A percentile compares a stretch with the other conserved stretches of the same genome.
Conservation (phyloP, 2,113 vertebrate species). For the Syngnathoides biaculeatus region DNA sequence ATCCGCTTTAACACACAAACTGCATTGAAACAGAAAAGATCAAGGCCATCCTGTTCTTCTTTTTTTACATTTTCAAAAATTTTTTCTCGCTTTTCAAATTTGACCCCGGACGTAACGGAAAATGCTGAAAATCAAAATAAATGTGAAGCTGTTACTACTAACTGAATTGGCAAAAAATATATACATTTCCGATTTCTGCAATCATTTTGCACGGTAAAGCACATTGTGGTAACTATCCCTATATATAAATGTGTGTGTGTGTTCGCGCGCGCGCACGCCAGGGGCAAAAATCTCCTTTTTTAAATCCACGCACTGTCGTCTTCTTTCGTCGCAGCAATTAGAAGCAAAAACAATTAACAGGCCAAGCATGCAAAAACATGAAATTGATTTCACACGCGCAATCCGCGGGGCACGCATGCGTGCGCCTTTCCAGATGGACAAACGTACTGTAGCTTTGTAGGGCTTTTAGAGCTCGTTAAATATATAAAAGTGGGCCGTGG, state of each 20-base stretch:
- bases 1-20: neutral
- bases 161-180: neutral
- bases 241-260: neutral
- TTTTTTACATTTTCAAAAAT: too few species aligned
- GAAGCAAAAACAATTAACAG: constrained; percentile 62
- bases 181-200: neutral
- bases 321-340: constrained; percentile 60
- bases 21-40: neutral
- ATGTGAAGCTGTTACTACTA: too few species aligned
- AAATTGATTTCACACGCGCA: constrained; percentile 69
- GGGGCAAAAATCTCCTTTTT: constrained; percentile 73
- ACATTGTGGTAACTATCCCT: constrained; percentile 56
- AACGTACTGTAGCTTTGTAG: constrained; percentile 28
- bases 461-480: constrained; percentile 66
- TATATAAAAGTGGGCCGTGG: constrained; percentile 34
- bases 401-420: constrained; percentile 64
- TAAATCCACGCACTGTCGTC: constrained; percentile 66
- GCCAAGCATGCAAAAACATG: constrained; percentile 53
- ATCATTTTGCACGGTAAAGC: neutral
- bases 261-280: constrained; percentile 52
- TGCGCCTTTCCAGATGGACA: constrained; percentile 53
- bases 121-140: neutral
- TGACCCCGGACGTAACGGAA: neutral
- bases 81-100: too few species aligned
- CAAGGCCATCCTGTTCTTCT: neutral